A percentile compares a stretch with the other conserved stretches of the same genome.
Conservation (phyloP, 2,113 vertebrate species). For the Felis chaus region DNA sequence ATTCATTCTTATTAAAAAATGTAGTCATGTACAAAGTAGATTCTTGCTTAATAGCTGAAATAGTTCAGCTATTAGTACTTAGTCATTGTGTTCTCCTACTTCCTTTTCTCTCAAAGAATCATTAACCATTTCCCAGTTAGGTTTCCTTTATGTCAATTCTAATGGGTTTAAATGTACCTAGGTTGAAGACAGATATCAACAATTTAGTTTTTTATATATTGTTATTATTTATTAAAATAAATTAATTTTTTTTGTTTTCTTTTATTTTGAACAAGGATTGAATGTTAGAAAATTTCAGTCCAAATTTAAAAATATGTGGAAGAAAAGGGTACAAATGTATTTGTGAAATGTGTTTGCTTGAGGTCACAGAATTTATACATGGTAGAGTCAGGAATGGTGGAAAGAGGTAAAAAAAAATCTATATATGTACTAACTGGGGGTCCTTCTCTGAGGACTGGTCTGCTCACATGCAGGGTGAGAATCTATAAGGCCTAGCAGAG, state of each 20-base stretch:
- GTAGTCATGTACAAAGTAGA: not conserved
- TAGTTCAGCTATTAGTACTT: not conserved
- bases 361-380: not conserved
- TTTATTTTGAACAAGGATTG: not conserved
- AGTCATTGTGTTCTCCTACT: not conserved
- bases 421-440: not conserved
- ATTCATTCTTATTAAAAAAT: constrained; percentile 11
- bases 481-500: not conserved
- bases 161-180: not conserved
- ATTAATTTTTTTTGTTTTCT: not conserved
- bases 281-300: not conserved
- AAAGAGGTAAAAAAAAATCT: not conserved
- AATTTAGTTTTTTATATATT: not conserved
- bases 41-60: not conserved
- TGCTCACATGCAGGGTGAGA: not conserved
- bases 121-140: not conserved
- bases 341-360: not conserved
- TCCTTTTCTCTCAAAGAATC: not conserved
- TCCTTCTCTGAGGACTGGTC: not conserved
- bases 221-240: not conserved
- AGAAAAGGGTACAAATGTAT: not conserved
- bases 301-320: not conserved
- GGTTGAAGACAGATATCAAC: not conserved
- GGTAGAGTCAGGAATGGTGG: not conserved
- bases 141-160: not conserved